A percentile compares a stretch with the other conserved stretches of the same genome.
Conservation (phyloP, 1,140 invertebrate species). For the Ruditapes philippinarum region DNA sequence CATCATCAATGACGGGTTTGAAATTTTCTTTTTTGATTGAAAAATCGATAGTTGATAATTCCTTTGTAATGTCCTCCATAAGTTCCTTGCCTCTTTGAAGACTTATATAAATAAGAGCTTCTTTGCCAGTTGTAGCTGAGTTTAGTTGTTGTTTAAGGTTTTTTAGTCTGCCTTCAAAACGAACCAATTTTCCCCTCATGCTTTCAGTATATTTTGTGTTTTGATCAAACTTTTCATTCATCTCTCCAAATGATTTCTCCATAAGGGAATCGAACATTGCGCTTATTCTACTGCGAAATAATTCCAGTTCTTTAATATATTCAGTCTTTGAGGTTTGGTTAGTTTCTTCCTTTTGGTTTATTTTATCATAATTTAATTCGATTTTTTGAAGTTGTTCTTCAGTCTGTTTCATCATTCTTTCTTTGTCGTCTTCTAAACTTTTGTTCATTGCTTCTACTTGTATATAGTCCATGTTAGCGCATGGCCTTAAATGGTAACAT, state of each 20-base stretch:
- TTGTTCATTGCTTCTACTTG: too few species aligned
- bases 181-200: not conserved
- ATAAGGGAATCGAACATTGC: not conserved
- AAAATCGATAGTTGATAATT: not conserved
- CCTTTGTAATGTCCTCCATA: not conserved
- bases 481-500: too few species aligned
- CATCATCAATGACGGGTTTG: not conserved
- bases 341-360: too few species aligned
- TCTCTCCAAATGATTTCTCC: not conserved
- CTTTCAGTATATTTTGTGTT: not conserved
- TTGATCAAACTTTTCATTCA: not conserved
- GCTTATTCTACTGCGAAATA: not conserved
- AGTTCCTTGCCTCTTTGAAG: not conserved
- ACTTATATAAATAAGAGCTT: not conserved
- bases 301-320: not conserved
- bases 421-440: too few species aligned
- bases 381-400: too few species aligned
- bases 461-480: too few species aligned
- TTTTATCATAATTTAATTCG: too few species aligned
- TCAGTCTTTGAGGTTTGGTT: too few species aligned
- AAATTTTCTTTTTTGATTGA: not conserved
- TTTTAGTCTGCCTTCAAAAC: not conserved
- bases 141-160: not conserved
- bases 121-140: not conserved
- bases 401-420: too few species aligned